phyloP scores from a whole-genome alignment of 1,140 invertebrate genomes.

The Geopemphigus sp. region DNA sequence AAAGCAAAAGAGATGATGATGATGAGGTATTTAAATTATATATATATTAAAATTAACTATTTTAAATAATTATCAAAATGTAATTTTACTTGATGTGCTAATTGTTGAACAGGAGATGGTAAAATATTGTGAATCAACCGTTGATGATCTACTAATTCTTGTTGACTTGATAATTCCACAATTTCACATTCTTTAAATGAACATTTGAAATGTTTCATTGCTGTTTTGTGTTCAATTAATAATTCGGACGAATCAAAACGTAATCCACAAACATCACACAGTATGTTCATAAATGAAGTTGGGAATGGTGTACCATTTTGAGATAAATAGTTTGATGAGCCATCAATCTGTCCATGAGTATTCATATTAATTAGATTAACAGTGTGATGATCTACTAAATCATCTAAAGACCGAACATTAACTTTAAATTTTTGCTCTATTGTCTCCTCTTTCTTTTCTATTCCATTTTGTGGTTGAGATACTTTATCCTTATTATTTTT shows the following conservation, averaged over 20 bases:
- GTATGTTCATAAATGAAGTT: slow-evolving; percentile 50
- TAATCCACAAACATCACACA: slow-evolving; percentile 58
- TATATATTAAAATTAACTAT: too few relatives aligned
- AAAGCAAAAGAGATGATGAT: too few relatives aligned
- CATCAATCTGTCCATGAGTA: background rate
- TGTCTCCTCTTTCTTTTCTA: background rate
- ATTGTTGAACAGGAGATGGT: slow-evolving; percentile 58
- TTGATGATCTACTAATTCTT: slow-evolving; percentile 57
- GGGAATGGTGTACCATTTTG: slow-evolving; percentile 41
- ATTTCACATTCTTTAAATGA: slow-evolving; percentile 56
- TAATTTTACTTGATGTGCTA: slow-evolving; percentile 57
- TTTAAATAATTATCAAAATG: background rate
- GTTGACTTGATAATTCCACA: slow-evolving; percentile 55
- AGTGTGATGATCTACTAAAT: background rate
- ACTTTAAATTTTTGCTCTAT: slow-evolving; percentile 18
- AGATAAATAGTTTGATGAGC: slow-evolving; percentile 7
- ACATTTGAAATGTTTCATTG: slow-evolving; percentile 58
- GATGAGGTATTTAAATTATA: too few relatives aligned
- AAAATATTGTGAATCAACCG: slow-evolving; percentile 56
- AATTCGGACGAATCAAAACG: slow-evolving; percentile 57
- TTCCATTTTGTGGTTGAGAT: background rate
- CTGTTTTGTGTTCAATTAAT: slow-evolving; percentile 57
- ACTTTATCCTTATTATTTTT: background rate
- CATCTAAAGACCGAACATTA: slow-evolving; percentile 26
- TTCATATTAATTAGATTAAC: background rate